Base-by-base conservation (phyloP, 1,140 invertebrate genomes). In the Acarapis woodi region DNA sequence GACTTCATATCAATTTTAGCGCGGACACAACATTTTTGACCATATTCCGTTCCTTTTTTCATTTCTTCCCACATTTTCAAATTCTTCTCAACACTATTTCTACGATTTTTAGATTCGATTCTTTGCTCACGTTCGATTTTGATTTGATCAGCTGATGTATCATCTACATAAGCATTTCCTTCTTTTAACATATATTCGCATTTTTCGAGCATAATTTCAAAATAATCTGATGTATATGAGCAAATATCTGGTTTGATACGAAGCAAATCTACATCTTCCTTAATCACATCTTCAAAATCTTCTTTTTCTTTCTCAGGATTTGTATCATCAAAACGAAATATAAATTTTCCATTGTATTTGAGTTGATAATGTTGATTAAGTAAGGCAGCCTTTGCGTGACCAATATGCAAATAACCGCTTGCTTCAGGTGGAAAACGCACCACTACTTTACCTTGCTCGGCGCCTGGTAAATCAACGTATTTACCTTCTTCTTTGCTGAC, bases 271-370 rank as follows among this genome's bases (percentile, higher is more conserved):
- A 99, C 62, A 60, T 99, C 93, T 56, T 93, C 75, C 16, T 94
- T 56, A 47, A 99, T 99, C 1, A 94, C 83, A 61, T 68, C 46
- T 54, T 99, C 93, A 62, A 90, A 99, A 47, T 96, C 76, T n/a
- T 73, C 73, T 52, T 88, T 83, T 53, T 99, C 93, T 53, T 99
- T 99, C 3, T 83, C 88, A 24, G 93, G 93, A 61, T 99, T 99
- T 5, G 93, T 99, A 52, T 99, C 93, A 62, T 99, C 93, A 60
- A 99, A 99, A 47, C 93, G 64, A 82, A 99, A 87, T 35, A 99
- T 80, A 0, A 99, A 62, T 52, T 77, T 76, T 1, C 93, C 93
- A 51, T 94, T 62, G 54, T 93, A 97, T 12, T 66, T 60, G 49
- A 80, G 64, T 42, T 93, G 78, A 51, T 99, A 99, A 57, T 96